Evolutionary conservation across 2,797 vertebrate genomes (phyloP).

Genomic region (Dicrostonyx torquatus): DNA sequence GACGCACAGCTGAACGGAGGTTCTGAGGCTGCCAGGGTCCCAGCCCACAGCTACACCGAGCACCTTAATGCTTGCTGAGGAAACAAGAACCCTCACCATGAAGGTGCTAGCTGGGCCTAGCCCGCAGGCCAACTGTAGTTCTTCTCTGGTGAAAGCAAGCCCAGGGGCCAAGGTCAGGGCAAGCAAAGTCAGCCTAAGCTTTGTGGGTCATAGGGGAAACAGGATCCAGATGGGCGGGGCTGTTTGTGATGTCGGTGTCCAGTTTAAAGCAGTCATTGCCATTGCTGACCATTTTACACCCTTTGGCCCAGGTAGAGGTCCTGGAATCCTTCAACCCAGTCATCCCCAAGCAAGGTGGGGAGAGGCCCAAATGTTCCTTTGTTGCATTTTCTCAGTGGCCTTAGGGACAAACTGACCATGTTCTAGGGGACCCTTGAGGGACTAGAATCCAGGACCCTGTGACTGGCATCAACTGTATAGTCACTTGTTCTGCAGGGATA

Average conservation of each 20-base stretch:
- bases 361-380: neutral
- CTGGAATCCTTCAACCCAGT: neutral
- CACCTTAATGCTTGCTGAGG: neutral
- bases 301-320: neutral
- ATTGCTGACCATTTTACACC: neutral
- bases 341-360: neutral
- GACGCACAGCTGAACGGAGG: neutral
- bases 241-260: neutral
- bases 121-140: neutral
- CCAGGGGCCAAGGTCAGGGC: neutral
- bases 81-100: neutral
- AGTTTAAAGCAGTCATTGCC: neutral
- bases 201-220: neutral
- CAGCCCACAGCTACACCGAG: too few relatives aligned
- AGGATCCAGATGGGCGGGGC: too few relatives aligned
- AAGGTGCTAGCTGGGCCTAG: neutral
- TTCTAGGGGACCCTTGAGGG: neutral
- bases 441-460: neutral
- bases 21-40: neutral
- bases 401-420: slow-evolving; percentile 1
- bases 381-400: neutral
- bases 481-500: neutral
- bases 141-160: neutral
- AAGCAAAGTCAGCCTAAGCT: neutral
- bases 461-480: neutral